Evolutionary conservation across 2,797 vertebrate species (phyloP).

Genomic region (Nyctibius grandis): DNA sequence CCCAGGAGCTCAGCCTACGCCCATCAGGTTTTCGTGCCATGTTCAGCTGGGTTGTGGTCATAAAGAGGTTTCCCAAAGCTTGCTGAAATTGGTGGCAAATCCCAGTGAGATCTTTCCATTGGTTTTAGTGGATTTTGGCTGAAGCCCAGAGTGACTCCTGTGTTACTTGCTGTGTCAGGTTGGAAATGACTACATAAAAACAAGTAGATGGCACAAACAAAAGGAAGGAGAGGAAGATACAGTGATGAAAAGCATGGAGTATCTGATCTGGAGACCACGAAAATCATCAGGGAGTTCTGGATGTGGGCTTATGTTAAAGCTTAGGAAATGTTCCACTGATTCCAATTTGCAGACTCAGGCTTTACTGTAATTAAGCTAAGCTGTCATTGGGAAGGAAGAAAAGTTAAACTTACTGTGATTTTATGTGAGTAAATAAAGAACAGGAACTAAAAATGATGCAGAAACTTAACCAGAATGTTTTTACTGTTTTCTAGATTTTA

Average conservation of each 20-base stretch:
- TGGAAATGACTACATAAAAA: background rate
- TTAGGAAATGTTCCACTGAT: background rate
- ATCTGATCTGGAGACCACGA: background rate
- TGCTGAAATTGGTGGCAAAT: background rate
- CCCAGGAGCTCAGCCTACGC: background rate
- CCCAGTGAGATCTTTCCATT: background rate
- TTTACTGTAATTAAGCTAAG: background rate
- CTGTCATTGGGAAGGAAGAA: background rate
- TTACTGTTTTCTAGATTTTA: background rate
- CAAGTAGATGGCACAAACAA: background rate
- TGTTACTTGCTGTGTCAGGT: background rate
- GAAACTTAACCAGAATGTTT: background rate
- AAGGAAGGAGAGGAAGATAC: background rate
- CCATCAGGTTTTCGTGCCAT: rapidly evolving
- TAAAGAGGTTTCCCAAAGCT: background rate
- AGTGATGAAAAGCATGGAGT: background rate
- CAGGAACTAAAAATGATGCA: background rate
- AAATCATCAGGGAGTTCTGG: background rate
- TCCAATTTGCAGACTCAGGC: background rate
- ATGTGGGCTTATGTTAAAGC: background rate
- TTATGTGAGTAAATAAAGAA: background rate
- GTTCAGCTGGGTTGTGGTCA: background rate
- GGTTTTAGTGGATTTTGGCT: background rate
- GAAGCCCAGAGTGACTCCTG: background rate
- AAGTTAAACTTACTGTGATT: background rate